Percentiles rank a stretch among this genome's conserved stretches.
Conservation (phyloP, 2,888 invertebrate genomes). For the Tenthredo livida region DNA sequence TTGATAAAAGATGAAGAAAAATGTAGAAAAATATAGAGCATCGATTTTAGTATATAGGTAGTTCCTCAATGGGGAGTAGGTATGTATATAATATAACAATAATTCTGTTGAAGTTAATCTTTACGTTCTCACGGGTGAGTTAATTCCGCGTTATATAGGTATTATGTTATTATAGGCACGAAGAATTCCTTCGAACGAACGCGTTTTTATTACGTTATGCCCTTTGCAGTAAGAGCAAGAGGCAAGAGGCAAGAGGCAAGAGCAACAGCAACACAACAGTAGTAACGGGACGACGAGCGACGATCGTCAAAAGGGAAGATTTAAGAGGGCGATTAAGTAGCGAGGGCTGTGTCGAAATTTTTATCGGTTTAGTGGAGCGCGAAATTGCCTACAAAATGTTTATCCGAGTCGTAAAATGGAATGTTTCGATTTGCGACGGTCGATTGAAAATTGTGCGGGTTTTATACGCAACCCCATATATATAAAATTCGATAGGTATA, state of each 20-base stretch:
- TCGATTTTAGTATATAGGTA: too few species aligned
- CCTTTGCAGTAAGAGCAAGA: neutral
- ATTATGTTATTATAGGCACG: neutral
- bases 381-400: slow-evolving; percentile 52
- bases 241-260: neutral
- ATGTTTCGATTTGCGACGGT: slow-evolving; percentile 49
- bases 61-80: too few species aligned
- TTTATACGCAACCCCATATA: neutral
- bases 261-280: neutral
- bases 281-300: slow-evolving; percentile 3
- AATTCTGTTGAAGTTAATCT: neutral
- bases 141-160: neutral
- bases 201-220: slow-evolving; percentile 19
- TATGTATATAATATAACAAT: neutral
- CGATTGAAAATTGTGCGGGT: slow-evolving; percentile 27
- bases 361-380: slow-evolving; percentile 49
- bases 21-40: too few species aligned
- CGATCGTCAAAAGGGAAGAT: slow-evolving; percentile 48
- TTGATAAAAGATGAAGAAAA: too few species aligned
- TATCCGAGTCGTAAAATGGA: slow-evolving; percentile 43
- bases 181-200: neutral
- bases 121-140: neutral
- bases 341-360: slow-evolving; percentile 50
- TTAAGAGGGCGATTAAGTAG: slow-evolving; percentile 47
- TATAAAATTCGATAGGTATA: neutral